These are phyloP conservation scores for Callyntrura sp. DNA, from an alignment of 2,888 invertebrate species.

Conservation along the genomic window DNA sequence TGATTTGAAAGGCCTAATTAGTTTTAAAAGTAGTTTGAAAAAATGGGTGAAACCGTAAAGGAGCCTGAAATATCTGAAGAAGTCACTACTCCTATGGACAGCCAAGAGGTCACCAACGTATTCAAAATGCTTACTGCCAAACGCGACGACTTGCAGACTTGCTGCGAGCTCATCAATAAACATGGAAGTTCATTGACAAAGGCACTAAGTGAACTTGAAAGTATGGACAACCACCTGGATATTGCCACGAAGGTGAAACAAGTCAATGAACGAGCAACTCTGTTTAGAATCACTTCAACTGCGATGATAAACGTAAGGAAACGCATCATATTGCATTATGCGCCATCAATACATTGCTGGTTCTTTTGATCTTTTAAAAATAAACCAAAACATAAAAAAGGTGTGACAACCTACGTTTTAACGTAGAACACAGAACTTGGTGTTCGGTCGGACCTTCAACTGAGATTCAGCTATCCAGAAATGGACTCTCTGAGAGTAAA, in stretches of 20 bases:
- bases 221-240: conserved; percentile 87
- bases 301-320: conserved; percentile 97
- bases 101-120: conserved; percentile 87
- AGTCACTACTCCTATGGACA: conserved; percentile 86
- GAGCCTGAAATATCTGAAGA: conserved; percentile 92
- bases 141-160: conserved; percentile 96
- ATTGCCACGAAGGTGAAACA: conserved; percentile 93
- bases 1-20: conserved; percentile 18
- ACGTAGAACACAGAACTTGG: too few species aligned
- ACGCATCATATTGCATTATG: too few species aligned
- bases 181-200: conserved; percentile 90
- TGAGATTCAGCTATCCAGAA: too few species aligned
- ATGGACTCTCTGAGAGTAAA: too few species aligned
- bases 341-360: too few species aligned
- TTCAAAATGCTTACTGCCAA: conserved; percentile 89
- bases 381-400: too few species aligned
- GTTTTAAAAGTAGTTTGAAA: conserved; percentile 35
- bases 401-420: too few species aligned
- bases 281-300: conserved; percentile 98
- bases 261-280: conserved; percentile 96
- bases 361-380: too few species aligned
- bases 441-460: not conserved
- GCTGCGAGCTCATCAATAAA: conserved; percentile 95
- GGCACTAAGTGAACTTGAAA: conserved; percentile 91
- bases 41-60: conserved; percentile 86